phyloP scores from a whole-genome alignment of 92 coral and sea anemone genomes.

The Blastomussa wellsi region DNA sequence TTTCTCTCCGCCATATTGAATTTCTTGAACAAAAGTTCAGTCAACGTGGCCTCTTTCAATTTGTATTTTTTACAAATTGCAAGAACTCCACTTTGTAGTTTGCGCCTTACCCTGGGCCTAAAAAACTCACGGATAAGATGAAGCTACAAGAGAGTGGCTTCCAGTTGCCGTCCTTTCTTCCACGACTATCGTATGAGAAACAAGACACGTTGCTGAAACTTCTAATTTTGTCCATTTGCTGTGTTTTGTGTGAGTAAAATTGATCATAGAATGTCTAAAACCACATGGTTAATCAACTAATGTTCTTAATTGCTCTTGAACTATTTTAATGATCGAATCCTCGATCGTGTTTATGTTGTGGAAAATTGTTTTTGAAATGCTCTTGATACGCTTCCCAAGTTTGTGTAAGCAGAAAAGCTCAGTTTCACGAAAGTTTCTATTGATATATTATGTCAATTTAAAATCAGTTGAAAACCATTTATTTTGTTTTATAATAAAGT shows the following conservation, averaged over 20 bases:
- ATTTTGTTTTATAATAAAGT: neutral
- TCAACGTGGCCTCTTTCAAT: constrained; percentile 91
- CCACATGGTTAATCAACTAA: neutral
- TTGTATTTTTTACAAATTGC: constrained; percentile 52
- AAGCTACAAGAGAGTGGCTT: constrained; percentile 89
- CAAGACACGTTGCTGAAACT: constrained; percentile 98
- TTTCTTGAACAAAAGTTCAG: constrained; percentile 74
- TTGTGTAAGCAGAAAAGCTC: neutral
- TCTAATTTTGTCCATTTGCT: constrained; percentile 84
- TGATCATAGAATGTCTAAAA: neutral
- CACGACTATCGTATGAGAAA: constrained; percentile 89
- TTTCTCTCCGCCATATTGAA: constrained; percentile 92
- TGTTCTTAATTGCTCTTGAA: neutral
- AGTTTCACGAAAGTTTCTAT: neutral
- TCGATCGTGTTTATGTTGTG: neutral
- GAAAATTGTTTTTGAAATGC: neutral
- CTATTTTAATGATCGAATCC: neutral
- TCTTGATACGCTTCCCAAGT: neutral
- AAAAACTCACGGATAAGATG: constrained; percentile 56
- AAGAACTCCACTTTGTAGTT: constrained; percentile 33
- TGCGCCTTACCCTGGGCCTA: constrained; percentile 23
- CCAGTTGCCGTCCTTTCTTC: constrained; percentile 82
- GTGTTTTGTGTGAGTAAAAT: constrained; percentile 84
- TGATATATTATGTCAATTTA: neutral
- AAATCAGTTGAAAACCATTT: neutral